These are phyloP conservation scores for Sialis fuliginosa DNA, from an alignment of 2,888 invertebrate genomes.

Conservation along the genomic window DNA sequence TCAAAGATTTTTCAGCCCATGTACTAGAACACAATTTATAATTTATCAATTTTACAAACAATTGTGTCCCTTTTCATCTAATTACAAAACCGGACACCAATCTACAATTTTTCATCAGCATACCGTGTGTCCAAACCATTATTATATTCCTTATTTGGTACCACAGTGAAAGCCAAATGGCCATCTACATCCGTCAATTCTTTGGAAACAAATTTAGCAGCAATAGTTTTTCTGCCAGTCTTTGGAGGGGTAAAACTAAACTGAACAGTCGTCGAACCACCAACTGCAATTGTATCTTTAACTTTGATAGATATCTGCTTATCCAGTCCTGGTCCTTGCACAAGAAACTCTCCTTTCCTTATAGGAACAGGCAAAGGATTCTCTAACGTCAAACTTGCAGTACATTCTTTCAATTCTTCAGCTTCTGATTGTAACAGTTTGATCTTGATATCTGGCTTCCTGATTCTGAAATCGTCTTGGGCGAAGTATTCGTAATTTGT, in stretches of 20 bases:
- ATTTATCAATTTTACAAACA: no score
- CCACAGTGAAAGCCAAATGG: conserved; percentile 57
- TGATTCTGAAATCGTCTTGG: conserved; percentile 75
- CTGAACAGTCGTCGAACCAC: conserved; percentile 49
- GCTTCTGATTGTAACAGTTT: conserved; percentile 35
- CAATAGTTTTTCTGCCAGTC: conserved; percentile 64
- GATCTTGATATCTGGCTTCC: conserved; percentile 78
- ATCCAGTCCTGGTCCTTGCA: conserved; percentile 69
- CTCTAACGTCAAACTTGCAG: conserved; percentile 45
- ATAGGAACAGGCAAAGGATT: conserved; percentile 71
- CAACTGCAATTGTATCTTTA: conserved; percentile 41
- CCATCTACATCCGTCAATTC: conserved; percentile 85
- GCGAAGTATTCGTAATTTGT: conserved; percentile 76
- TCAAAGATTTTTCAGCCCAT: no score
- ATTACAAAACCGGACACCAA: no score
- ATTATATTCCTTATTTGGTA: conserved; percentile 25
- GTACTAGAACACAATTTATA: no score
- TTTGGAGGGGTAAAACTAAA: conserved; percentile 64
- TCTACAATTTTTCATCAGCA: no score
- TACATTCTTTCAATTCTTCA: conserved; percentile 28
- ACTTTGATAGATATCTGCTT: conserved; percentile 53
- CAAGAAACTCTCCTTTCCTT: conserved; percentile 56
- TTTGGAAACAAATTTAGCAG: conserved; percentile 73
- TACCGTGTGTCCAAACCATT: conserved; percentile 13
- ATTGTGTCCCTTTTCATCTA: no score